These are phyloP conservation scores for Nycteola revayana DNA, from an alignment of 2,888 invertebrate genomes.

Conservation along the genomic window DNA sequence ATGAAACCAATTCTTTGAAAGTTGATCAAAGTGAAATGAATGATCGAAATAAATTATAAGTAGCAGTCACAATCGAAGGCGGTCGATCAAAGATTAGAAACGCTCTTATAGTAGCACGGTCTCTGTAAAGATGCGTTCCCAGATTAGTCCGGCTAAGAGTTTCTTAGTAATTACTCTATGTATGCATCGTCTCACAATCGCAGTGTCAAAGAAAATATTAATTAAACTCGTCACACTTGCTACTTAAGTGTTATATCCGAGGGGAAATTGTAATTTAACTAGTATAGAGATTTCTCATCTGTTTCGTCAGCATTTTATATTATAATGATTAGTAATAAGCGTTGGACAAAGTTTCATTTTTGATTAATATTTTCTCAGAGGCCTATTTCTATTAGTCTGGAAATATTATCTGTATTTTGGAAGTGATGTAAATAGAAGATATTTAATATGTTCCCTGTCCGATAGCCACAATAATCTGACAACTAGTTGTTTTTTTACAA, in stretches of 20 bases:
- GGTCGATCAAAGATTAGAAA: slow-evolving; percentile 48
- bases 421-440: too few relatives aligned
- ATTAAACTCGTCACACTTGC: slow-evolving; percentile 35
- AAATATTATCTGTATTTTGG: too few relatives aligned
- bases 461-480: too few relatives aligned
- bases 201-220: slow-evolving; percentile 36
- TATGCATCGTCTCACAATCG: slow-evolving; percentile 34
- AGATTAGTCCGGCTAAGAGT: slow-evolving; percentile 40
- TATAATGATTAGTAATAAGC: too few relatives aligned
- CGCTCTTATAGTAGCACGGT: slow-evolving; percentile 40
- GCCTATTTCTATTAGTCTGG: too few relatives aligned
- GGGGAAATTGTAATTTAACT: slow-evolving; percentile 33
- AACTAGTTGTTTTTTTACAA: too few relatives aligned
- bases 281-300: slow-evolving; percentile 15
- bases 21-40: slow-evolving; percentile 46
- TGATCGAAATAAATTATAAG: slow-evolving; percentile 42
- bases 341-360: too few relatives aligned
- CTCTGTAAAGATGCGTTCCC: slow-evolving; percentile 41
- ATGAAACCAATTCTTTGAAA: slow-evolving; percentile 50
- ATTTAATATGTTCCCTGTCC: too few relatives aligned
- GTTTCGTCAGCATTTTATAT: too few relatives aligned
- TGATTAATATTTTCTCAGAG: slow-evolving; percentile 11
- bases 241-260: slow-evolving; percentile 36
- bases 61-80: slow-evolving; percentile 36
- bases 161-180: slow-evolving; percentile 40